These are phyloP conservation scores for Petrosia ficiformis DNA, from an alignment of 37 sponge, comb jelly and placozoan genomes.

Conservation along the genomic window DNA sequence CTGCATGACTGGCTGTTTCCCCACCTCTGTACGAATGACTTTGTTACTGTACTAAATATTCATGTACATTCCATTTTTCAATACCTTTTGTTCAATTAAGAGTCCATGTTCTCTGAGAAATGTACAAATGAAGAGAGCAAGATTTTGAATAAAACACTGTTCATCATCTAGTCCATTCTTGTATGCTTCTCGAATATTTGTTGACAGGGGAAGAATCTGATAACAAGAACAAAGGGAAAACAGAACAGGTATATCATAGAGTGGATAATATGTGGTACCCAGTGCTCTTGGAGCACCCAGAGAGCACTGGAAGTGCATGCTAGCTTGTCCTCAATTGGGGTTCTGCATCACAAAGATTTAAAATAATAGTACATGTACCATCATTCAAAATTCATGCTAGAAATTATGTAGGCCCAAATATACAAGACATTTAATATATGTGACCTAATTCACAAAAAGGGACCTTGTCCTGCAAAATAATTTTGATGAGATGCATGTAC, in stretches of 20 bases:
- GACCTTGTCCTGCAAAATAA: too few relatives aligned
- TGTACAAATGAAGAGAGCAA: conserved; percentile 93
- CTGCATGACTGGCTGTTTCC: too few relatives aligned
- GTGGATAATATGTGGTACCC: not conserved
- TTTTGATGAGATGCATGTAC: too few relatives aligned
- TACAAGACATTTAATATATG: too few relatives aligned
- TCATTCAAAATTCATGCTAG: too few relatives aligned
- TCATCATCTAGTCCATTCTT: conserved; percentile 90
- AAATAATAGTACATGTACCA: too few relatives aligned
- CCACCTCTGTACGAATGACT: not conserved
- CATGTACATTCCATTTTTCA: not conserved
- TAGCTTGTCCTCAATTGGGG: too few relatives aligned
- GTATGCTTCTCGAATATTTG: conserved; percentile 94
- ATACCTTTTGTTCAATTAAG: conserved; percentile 79
- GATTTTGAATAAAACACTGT: conserved; percentile 97
- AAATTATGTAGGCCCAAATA: too few relatives aligned
- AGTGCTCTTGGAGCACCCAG: too few relatives aligned
- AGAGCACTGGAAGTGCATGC: too few relatives aligned
- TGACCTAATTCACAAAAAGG: too few relatives aligned
- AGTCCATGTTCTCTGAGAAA: conserved; percentile 89
- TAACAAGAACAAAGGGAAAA: not conserved
- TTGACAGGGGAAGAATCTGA: conserved; percentile 92
- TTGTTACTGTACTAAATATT: not conserved
- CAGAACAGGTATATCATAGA: not conserved
- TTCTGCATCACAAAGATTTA: too few relatives aligned